Evolutionary conservation across 1,140 invertebrate genomes (phyloP).

Genomic region (Littorina saxatilis): DNA sequence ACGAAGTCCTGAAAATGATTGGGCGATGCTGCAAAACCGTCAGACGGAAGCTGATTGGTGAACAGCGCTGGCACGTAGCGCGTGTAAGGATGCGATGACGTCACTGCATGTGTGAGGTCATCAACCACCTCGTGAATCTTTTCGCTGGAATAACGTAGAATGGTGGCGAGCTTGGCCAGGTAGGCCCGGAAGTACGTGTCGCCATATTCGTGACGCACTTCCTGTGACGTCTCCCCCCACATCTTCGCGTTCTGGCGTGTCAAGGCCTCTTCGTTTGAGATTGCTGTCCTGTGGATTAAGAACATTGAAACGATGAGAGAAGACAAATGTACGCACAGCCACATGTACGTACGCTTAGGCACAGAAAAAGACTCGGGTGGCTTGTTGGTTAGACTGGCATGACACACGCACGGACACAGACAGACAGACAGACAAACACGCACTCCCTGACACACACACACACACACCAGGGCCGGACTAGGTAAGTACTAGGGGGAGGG

Average conservation of each 20-base stretch:
- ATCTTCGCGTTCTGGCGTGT: conserved; percentile 40
- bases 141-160: conserved; percentile 40
- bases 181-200: conserved; percentile 50
- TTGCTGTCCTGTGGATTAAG: conserved; percentile 43
- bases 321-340: too few relatives aligned
- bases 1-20: conserved; percentile 14
- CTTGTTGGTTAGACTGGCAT: too few relatives aligned
- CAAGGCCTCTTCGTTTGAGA: conserved; percentile 36
- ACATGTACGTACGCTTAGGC: too few relatives aligned
- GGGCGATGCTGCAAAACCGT: conserved; percentile 32
- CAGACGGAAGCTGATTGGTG: conserved; percentile 37
- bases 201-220: conserved; percentile 51
- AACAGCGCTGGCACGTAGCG: conserved; percentile 45
- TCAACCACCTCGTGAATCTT: conserved; percentile 43
- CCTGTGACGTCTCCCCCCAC: conserved; percentile 44
- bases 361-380: too few relatives aligned
- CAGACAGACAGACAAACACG: too few relatives aligned
- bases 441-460: too few relatives aligned
- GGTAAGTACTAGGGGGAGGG: too few relatives aligned
- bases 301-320: too few relatives aligned
- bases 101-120: conserved; percentile 46
- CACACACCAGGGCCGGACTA: too few relatives aligned
- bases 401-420: neutral
- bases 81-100: conserved; percentile 39
- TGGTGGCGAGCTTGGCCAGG: conserved; percentile 33